Conservation (phyloP, 2,113 vertebrate genomes). For the Hypomesus transpacificus region DNA sequence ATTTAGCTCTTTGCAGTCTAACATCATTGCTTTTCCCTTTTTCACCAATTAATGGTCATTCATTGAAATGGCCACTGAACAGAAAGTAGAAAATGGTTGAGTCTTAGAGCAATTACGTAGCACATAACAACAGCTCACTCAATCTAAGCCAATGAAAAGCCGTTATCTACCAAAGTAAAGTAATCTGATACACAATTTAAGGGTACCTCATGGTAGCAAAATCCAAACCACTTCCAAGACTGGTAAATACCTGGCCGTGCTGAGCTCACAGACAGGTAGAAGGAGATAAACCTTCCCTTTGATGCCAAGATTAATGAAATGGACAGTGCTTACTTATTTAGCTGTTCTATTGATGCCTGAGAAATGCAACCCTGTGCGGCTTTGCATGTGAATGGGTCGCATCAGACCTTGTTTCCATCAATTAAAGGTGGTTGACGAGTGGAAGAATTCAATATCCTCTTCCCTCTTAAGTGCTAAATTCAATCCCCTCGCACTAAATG, state of each 20-base stretch:
- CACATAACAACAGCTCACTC: background rate
- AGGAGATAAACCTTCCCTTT: background rate
- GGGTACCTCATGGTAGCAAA: background rate
- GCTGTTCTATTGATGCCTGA: conserved; percentile 8
- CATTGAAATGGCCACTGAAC: no score
- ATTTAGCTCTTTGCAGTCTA: no score
- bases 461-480: conserved; percentile 3
- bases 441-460: background rate
- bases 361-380: background rate
- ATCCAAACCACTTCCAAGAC: background rate
- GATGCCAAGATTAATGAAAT: conserved; percentile 1
- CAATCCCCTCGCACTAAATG: background rate
- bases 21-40: no score
- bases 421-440: background rate
- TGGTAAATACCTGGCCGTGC: background rate
- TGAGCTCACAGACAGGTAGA: background rate
- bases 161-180: background rate
- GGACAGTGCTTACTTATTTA: conserved; percentile 25
- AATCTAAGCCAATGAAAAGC: background rate
- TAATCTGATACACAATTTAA: background rate
- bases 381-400: conserved; percentile 4
- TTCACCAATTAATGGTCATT: no score
- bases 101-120: no score
- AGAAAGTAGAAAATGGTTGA: no score
- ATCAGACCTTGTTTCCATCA: conserved; percentile 4